phyloP scores from a whole-genome alignment of 2,113 vertebrate genomes.

The Terrapene triunguis region DNA sequence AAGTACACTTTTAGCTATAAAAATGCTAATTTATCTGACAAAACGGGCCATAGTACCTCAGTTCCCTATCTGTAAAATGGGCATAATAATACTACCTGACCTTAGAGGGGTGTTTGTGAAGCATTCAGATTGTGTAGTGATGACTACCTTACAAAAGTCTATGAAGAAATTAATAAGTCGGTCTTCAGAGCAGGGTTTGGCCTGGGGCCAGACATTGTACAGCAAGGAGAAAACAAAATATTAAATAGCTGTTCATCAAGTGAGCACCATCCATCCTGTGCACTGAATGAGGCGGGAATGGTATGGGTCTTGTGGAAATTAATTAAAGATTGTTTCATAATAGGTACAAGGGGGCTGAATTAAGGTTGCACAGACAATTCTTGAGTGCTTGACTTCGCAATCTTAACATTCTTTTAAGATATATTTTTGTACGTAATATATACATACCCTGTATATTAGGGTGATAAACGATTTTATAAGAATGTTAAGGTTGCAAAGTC shows the following conservation, averaged over 20 bases:
- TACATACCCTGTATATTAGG: background rate
- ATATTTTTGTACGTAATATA: background rate
- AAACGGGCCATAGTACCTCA: background rate
- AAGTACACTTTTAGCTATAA: background rate
- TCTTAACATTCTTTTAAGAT: background rate
- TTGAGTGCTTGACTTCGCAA: background rate
- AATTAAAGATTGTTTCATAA: background rate
- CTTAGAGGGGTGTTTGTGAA: background rate
- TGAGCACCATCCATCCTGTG: background rate
- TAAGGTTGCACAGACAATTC: background rate
- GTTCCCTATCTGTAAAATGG: background rate
- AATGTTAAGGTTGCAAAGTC: background rate
- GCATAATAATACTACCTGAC: background rate
- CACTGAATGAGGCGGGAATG: background rate
- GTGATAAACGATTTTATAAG: background rate
- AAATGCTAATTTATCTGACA: conserved; percentile 11
- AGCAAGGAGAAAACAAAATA: background rate
- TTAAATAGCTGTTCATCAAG: background rate
- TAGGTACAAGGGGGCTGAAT: background rate
- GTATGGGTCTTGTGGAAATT: no score
- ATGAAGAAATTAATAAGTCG: background rate
- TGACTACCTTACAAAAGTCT: background rate
- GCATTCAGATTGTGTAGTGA: background rate
- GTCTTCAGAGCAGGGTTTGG: background rate
- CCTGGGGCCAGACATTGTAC: background rate